Evolutionary conservation across 2,113 vertebrate species (phyloP).

Genomic region (Chunga burmeisteri): DNA sequence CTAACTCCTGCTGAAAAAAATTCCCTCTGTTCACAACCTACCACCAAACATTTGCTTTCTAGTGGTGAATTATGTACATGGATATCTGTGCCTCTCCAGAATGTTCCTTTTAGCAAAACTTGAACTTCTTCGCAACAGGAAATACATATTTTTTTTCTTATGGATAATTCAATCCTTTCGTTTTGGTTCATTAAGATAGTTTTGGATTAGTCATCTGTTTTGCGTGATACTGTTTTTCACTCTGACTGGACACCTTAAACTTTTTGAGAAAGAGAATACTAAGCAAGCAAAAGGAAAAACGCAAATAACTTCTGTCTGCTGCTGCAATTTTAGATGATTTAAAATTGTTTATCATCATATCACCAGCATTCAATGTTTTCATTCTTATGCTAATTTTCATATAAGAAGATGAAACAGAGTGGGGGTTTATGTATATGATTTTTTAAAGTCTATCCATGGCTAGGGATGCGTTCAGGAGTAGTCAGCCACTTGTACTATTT

Average conservation of each 20-base stretch:
- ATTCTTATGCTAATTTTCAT: background rate
- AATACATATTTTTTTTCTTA: background rate
- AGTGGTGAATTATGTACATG: background rate
- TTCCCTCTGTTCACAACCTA: background rate
- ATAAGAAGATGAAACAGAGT: background rate
- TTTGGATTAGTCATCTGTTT: background rate
- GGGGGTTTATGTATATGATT: rapidly evolving
- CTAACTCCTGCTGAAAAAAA: background rate
- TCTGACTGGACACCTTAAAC: background rate
- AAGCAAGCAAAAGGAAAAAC: background rate
- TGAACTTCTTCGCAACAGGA: background rate
- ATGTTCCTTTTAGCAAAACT: background rate
- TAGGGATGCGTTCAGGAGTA: background rate
- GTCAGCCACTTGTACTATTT: background rate
- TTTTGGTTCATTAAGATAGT: background rate
- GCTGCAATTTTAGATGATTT: background rate
- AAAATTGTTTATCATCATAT: background rate
- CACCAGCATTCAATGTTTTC: background rate
- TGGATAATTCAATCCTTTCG: background rate
- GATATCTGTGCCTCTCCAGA: background rate
- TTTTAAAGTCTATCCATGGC: background rate
- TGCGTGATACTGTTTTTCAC: background rate
- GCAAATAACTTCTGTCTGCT: background rate
- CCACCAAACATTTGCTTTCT: background rate
- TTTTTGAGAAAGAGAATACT: background rate